phyloP scores from a whole-genome alignment of 1,140 invertebrate genomes.

The Ips nitidus region DNA sequence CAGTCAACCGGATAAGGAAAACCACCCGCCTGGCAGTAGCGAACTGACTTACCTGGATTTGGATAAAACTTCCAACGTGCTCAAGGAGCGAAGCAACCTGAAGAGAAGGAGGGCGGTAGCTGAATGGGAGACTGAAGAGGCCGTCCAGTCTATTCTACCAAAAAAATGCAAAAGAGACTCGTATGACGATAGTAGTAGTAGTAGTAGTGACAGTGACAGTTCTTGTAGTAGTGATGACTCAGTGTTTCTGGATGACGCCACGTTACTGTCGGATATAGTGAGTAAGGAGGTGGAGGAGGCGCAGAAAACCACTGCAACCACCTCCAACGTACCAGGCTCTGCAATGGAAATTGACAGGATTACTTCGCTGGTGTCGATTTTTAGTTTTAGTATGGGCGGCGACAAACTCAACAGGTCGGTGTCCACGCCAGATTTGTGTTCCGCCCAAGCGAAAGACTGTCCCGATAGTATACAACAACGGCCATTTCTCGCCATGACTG shows the following conservation, averaged over 20 bases:
- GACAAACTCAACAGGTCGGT: constrained; percentile 54
- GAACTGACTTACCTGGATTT: constrained; percentile 55
- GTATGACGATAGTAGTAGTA: constrained; percentile 46
- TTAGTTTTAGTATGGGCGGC: constrained; percentile 57
- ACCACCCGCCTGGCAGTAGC: constrained; percentile 48
- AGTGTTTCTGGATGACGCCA: constrained; percentile 53
- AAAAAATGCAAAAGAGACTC: constrained; percentile 50
- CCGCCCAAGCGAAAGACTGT: constrained; percentile 56
- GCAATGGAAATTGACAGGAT: constrained; percentile 60
- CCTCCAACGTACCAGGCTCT: constrained; percentile 37
- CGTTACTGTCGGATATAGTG: constrained; percentile 48
- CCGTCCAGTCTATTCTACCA: constrained; percentile 56
- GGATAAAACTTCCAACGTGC: constrained; percentile 50
- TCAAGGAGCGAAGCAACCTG: constrained; percentile 45
- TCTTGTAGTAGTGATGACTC: constrained; percentile 46
- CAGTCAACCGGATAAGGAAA: constrained; percentile 51
- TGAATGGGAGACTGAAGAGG: constrained; percentile 59
- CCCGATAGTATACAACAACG: constrained; percentile 53
- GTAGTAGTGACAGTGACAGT: constrained; percentile 30
- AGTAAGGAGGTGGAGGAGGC: constrained; percentile 46
- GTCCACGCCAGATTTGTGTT: constrained; percentile 57
- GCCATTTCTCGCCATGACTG: constrained; percentile 58
- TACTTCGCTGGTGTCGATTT: constrained; percentile 59
- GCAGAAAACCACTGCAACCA: constrained; percentile 27
- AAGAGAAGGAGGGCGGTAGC: constrained; percentile 55